Evolutionary conservation across 2,888 invertebrate genomes (phyloP), one percentile per base, ranked within the genome.

Genomic region (Lysandra bellargus): DNA sequence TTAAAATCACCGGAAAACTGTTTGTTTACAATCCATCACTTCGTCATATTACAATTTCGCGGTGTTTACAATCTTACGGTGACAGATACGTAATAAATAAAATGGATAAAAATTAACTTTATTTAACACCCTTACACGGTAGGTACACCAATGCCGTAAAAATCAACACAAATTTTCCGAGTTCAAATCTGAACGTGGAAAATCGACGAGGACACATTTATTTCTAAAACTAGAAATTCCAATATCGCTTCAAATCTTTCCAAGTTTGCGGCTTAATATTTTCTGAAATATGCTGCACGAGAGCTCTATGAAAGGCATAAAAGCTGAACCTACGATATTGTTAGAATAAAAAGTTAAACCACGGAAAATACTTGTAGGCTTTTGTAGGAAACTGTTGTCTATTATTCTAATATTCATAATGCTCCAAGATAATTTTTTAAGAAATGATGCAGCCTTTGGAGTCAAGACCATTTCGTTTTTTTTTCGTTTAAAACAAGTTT

Each of bases 241-340:
- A 44, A 75, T 75, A 30, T 75, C 23, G 75, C 30, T 49, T 53
- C 12, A 64, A 64, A 64, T 40, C 74, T 74, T 33, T 75, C 23
- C 23, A 49, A 30, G 49, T 44, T 74, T 74, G 40, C 9, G 14
- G 40, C 23, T 23, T 30, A 30, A 75, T 75, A 30, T 75, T 75
- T 75, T 75, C 40, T 74, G 74, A 74, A n/a, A n/a, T 44, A n/a
- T 44, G 74, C 4, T 75, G 53, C 12, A 14, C 12, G 9, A 23
- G 44, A 37, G 44, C 64, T 40, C 17, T 73, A 37, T 44, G 53
- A 23, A 49, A 75, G 49, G 75, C 75, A 75, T 75, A 30, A 75
- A 75, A 75, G 44, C 64, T 23, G 9, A 17, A 74, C 53, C 12
- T 44, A 4, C 30, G 30, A 75, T 75, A 53, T 53, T 75, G 12